Conservation (phyloP, 2,797 vertebrate genomes). For the Chrysocyon brachyurus region DNA sequence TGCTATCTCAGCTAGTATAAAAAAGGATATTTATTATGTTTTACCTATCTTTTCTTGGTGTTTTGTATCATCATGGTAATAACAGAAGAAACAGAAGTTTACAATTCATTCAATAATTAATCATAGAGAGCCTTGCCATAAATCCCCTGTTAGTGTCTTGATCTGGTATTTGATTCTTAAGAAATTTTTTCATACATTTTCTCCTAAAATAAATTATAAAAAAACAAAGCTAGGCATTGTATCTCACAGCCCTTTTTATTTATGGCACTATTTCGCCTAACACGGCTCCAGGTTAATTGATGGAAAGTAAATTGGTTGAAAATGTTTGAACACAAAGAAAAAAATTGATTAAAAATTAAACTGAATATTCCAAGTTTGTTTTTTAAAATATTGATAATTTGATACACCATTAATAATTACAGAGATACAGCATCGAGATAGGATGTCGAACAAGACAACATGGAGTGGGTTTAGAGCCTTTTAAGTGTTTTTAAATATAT, state of each 20-base stretch:
- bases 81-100: slow-evolving; percentile 23
- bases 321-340: slow-evolving; percentile 60
- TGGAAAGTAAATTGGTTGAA: slow-evolving; percentile 59
- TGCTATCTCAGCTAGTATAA: slow-evolving; percentile 7
- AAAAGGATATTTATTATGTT: slow-evolving; percentile 26
- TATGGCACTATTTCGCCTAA: not conserved
- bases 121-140: not conserved
- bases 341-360: slow-evolving; percentile 62
- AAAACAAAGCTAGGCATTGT: slow-evolving; percentile 8
- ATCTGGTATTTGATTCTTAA: slow-evolving; percentile 59
- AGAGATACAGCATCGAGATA: slow-evolving; percentile 1
- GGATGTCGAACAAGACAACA: slow-evolving; percentile 35
- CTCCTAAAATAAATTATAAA: slow-evolving; percentile 51
- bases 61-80: slow-evolving; percentile 25
- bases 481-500: slow-evolving; percentile 54
- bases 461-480: not conserved
- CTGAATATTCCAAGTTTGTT: slow-evolving; percentile 24
- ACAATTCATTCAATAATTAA: slow-evolving; percentile 45
- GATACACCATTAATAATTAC: slow-evolving; percentile 6
- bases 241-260: slow-evolving; percentile 15
- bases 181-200: slow-evolving; percentile 37
- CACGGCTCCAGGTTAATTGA: slow-evolving; percentile 37
- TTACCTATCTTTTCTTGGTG: not conserved
- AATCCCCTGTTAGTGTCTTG: slow-evolving; percentile 40
- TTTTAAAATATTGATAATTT: slow-evolving; percentile 42